Percentiles rank a stretch among this genome's conserved stretches.
Conservation (phyloP, 2,888 invertebrate genomes). For the Amiota communis region DNA sequence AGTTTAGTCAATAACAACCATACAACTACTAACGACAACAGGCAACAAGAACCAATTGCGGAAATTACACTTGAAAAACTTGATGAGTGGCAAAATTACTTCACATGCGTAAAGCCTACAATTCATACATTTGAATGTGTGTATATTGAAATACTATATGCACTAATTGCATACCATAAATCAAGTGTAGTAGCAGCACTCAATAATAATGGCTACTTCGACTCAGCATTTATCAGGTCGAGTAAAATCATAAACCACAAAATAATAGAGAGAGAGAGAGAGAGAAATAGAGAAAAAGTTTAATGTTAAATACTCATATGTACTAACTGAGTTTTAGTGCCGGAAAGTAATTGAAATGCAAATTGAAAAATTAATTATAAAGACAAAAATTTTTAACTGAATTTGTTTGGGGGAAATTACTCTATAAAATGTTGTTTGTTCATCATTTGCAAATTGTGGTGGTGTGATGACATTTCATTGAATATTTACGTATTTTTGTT, state of each 20-base stretch:
- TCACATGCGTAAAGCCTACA: not conserved
- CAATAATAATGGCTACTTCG: slow-evolving; percentile 7
- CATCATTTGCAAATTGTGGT: no score
- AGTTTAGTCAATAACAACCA: slow-evolving; percentile 3
- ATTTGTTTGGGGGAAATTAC: not conserved
- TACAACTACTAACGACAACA: not conserved
- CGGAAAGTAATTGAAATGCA: slow-evolving; percentile 6
- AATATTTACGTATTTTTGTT: no score
- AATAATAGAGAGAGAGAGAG: no score
- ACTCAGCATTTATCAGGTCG: not conserved
- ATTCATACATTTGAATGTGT: not conserved
- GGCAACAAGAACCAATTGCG: not conserved
- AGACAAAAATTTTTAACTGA: not conserved
- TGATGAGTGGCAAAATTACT: slow-evolving; percentile 13
- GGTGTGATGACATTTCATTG: no score
- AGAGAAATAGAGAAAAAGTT: no score
- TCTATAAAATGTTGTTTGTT: no score
- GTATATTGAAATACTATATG: not conserved
- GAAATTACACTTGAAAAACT: slow-evolving; percentile 23
- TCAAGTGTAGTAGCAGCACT: slow-evolving; percentile 16
- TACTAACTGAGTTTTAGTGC: no score
- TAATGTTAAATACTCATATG: no score
- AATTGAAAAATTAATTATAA: slow-evolving; percentile 24
- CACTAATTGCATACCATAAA: slow-evolving; percentile 26
- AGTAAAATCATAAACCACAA: no score